Evolutionary conservation across 2,113 vertebrate species (phyloP), one percentile per base, ranked within the genome.

Genomic region (Nibea albiflora): DNA sequence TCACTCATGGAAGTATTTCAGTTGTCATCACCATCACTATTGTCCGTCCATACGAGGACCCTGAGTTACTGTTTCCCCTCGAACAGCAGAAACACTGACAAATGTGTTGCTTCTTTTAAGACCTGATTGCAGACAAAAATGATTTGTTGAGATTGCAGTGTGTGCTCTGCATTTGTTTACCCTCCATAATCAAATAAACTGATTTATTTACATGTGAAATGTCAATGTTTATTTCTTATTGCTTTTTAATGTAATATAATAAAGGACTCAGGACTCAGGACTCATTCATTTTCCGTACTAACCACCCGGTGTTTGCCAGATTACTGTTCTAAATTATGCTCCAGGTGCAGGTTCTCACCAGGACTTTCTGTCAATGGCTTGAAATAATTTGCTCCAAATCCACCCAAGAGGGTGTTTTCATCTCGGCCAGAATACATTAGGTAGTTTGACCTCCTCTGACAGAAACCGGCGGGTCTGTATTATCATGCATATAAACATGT

Each of bases 401-500:
- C 71, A 75, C 74, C 73, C 80, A 58, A 63, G 63, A 80, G 84
- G 31, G 11, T 78, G 56, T 83, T 74, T 85, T 80, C 65, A n/a
- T 84, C 66, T 81, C 70, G 80, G 68, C 77, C 72, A 72, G 67
- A 84, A 78, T 56, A 63, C 39, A 78, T 86, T 76, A 79, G 83
- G 74, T 24, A 61, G 64, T 84, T 78, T 84, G 90, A 93, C 88
- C 90, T 74, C 58, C 73, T 28, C 79, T 67, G 64, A 78, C 67
- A 60, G 75, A 64, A 76, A 57, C 20, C 0, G 5, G 71, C 47
- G 26, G 69, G 73, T 90, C 52, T 10, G 49, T 71, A 82, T 85
- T 83, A 83, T 85, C 75, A 81, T 86, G 83, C 86, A 88, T 84
- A 81, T 61, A 88, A 84, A 91, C 80, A 74, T 84, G 86, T 85